These are phyloP conservation scores for Steatocranus sp. DNA, from an alignment of 2,797 vertebrate genomes.

Conservation along the genomic window DNA sequence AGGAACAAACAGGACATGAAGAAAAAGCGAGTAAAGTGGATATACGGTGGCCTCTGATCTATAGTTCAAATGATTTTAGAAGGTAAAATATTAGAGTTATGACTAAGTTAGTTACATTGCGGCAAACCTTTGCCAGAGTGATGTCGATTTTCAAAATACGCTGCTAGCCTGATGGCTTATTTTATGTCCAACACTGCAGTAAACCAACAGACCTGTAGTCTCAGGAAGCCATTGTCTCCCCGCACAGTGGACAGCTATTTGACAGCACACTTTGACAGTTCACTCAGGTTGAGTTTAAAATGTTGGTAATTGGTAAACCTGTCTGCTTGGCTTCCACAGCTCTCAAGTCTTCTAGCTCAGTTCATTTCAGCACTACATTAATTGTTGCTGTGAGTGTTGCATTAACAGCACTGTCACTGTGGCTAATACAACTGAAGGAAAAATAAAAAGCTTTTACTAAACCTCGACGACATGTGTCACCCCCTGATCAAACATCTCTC, in stretches of 20 bases:
- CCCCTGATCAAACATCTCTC: not conserved
- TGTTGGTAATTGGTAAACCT: not conserved
- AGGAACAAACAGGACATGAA: not conserved
- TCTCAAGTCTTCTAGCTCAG: not conserved
- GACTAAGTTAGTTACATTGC: not conserved
- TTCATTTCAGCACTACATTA: not conserved
- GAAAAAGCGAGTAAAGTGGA: not conserved
- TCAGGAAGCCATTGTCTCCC: not conserved
- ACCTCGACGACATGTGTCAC: not conserved
- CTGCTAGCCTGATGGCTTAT: not conserved
- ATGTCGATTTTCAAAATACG: not conserved
- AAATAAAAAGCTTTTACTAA: not conserved
- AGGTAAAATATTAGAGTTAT: not conserved
- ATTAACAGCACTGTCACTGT: not conserved
- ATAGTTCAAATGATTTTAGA: not conserved
- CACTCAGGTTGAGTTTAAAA: conserved; percentile 18
- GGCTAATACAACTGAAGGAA: not conserved
- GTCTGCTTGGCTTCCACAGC: not conserved
- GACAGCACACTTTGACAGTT: conserved; percentile 5
- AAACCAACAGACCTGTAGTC: not conserved
- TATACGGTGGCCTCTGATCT: not conserved
- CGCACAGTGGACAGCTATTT: not conserved
- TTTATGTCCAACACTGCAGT: not conserved
- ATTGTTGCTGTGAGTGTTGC: not conserved
- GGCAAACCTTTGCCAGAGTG: not conserved